These are phyloP conservation scores for Alaudala cheleensis DNA, from an alignment of 2,113 vertebrate genomes.

Conservation along the genomic window DNA sequence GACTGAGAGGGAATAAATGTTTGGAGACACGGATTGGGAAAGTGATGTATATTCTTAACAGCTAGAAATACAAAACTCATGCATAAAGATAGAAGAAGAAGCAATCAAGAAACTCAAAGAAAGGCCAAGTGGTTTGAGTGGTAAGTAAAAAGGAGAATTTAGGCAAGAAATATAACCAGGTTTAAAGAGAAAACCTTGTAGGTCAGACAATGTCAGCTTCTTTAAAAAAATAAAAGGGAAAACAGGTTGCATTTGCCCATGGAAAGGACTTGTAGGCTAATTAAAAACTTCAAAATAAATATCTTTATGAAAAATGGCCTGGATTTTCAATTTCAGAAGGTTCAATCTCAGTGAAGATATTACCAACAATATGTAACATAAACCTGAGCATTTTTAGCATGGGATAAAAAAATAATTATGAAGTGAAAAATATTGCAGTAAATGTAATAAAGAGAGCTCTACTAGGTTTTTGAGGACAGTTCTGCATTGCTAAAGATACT, in stretches of 20 bases:
- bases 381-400: neutral
- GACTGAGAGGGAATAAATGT: neutral
- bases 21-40: neutral
- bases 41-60: neutral
- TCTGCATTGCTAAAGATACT: neutral
- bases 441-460: neutral
- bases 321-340: neutral
- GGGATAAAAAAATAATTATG: neutral
- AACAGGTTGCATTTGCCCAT: neutral
- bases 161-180: neutral
- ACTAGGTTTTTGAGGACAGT: neutral
- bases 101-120: neutral
- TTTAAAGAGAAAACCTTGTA: neutral
- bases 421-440: neutral
- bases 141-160: neutral
- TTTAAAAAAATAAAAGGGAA: neutral
- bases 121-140: neutral
- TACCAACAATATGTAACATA: neutral
- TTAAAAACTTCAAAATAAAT: neutral
- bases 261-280: neutral
- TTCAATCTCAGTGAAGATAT: neutral
- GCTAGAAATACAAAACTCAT: neutral
- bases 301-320: neutral
- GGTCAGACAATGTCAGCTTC: neutral
- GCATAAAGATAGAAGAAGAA: neutral